Percentiles rank a stretch among this genome's conserved stretches.
Evolutionary conservation across 1,140 invertebrate species (phyloP).

Genomic region (Trissolcus basalis): DNA sequence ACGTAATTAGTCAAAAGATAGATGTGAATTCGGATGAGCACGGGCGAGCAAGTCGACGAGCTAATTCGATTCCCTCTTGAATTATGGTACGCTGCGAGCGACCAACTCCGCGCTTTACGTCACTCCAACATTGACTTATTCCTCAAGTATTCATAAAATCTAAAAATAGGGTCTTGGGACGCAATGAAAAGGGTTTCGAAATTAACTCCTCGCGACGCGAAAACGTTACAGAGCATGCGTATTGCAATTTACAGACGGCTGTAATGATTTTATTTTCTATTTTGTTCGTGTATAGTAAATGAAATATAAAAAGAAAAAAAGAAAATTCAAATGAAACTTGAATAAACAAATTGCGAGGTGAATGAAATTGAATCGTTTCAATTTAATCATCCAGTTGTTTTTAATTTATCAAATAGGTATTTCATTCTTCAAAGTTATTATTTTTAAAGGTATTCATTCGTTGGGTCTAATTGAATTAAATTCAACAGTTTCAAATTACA

Average conservation of each 20-base stretch:
- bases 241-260: no score
- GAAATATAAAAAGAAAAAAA: no score
- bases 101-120: conserved; percentile 20
- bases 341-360: no score
- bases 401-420: no score
- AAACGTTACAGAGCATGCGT: conserved; percentile 1
- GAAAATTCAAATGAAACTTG: no score
- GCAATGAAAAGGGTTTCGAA: conserved; percentile 13
- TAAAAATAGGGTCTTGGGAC: conserved; percentile 19
- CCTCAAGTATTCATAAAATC: conserved; percentile 35
- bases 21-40: conserved; percentile 35
- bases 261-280: no score
- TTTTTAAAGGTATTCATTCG: no score
- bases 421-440: no score
- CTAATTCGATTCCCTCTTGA: conserved; percentile 43
- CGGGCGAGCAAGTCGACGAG: conserved; percentile 35
- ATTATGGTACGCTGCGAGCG: conserved; percentile 34
- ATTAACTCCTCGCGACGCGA: conserved; percentile 1
- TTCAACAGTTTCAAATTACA: background rate
- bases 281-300: no score
- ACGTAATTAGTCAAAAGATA: conserved; percentile 34
- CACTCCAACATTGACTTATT: conserved; percentile 31
- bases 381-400: no score
- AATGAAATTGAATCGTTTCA: no score
- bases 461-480: no score